Conservation (phyloP, 2,888 invertebrate species). For the Zaprionus bogoriensis region DNA sequence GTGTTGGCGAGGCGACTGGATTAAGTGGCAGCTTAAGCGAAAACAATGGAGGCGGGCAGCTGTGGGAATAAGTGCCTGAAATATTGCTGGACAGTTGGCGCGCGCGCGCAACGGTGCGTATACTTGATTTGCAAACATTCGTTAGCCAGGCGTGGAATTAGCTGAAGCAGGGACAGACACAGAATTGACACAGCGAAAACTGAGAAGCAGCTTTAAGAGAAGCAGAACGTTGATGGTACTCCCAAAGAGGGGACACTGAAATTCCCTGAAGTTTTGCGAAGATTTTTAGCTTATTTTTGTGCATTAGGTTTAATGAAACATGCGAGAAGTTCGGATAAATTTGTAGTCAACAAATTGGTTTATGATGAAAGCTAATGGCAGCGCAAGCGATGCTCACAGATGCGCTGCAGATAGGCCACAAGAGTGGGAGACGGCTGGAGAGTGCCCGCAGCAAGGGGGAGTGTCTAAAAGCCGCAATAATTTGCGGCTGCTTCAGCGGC, state of each 20-base stretch:
- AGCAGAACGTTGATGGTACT: too few relatives aligned
- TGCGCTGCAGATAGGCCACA: background rate
- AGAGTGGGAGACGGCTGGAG: background rate
- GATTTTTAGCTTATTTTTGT: background rate
- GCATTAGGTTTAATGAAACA: background rate
- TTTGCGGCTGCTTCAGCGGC: conserved; percentile 41
- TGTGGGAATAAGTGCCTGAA: conserved; percentile 46
- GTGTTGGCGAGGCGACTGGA: conserved; percentile 59
- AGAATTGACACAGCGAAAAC: too few relatives aligned
- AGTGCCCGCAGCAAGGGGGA: background rate
- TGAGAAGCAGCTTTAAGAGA: background rate
- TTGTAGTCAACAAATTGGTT: conserved; percentile 20
- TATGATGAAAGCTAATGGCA: conserved; percentile 9
- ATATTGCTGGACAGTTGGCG: conserved; percentile 48
- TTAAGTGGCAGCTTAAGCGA: conserved; percentile 69
- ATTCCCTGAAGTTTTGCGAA: too few relatives aligned
- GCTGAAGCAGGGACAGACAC: background rate
- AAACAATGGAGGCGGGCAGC: conserved; percentile 32
- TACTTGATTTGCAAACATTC: conserved; percentile 58
- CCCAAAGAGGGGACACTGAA: too few relatives aligned
- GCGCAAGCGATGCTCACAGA: background rate
- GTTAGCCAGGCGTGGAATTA: conserved; percentile 6
- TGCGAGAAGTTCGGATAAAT: conserved; percentile 7
- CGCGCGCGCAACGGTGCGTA: conserved; percentile 54
- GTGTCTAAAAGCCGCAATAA: conserved; percentile 52